These are phyloP conservation scores for Taurulus bubalis DNA, from an alignment of 2,113 vertebrate genomes.

Conservation along the genomic window DNA sequence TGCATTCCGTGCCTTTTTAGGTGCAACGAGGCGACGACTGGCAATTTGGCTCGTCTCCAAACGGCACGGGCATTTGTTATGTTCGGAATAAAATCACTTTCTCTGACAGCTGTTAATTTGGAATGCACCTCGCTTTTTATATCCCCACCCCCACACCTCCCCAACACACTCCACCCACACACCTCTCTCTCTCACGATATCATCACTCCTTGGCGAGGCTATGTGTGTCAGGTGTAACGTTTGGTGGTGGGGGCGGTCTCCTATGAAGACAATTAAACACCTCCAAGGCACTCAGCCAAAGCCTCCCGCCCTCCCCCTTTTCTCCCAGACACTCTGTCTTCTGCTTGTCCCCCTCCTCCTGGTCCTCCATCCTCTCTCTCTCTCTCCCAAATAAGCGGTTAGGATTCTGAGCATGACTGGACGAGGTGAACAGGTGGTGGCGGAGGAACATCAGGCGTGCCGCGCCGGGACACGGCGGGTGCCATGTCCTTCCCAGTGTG, in stretches of 20 bases:
- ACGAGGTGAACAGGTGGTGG: constrained; percentile 43
- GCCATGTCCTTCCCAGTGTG: constrained; percentile 65
- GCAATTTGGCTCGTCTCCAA: constrained; percentile 67
- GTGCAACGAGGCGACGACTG: constrained; percentile 52
- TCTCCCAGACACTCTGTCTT: constrained; percentile 45
- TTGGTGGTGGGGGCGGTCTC: constrained; percentile 57
- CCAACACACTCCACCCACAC: not conserved
- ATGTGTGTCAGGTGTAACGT: constrained; percentile 42
- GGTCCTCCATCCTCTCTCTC: not conserved
- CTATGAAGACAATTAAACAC: constrained; percentile 78
- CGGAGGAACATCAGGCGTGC: constrained; percentile 66
- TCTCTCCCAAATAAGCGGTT: constrained; percentile 18
- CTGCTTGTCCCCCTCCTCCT: constrained; percentile 23
- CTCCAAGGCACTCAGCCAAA: constrained; percentile 69
- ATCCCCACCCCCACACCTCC: not conserved
- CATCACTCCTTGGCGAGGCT: constrained; percentile 36
- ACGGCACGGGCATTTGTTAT: constrained; percentile 49
- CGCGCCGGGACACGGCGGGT: constrained; percentile 56
- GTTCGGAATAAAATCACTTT: constrained; percentile 40
- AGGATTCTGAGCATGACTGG: constrained; percentile 31
- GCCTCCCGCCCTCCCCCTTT: not conserved
- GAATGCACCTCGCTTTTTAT: not conserved
- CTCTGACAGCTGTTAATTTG: constrained; percentile 59
- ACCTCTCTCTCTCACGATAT: not conserved
- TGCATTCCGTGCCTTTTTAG: constrained; percentile 59